Evolutionary conservation across 2,797 vertebrate genomes (phyloP).

Genomic region (Clangula hyemalis): DNA sequence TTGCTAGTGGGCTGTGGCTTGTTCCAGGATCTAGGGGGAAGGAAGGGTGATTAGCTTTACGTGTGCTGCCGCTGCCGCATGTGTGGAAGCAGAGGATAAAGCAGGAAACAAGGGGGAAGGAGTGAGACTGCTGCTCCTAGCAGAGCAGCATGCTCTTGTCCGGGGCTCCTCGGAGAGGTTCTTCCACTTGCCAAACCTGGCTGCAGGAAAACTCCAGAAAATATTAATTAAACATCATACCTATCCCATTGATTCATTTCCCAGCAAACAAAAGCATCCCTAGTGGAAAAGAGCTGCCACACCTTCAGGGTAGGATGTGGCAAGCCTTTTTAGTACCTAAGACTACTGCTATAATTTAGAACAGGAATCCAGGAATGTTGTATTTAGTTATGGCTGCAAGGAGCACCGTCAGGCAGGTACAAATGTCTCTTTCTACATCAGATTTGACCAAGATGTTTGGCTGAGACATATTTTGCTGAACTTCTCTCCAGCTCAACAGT

Average conservation of each 20-base stretch:
- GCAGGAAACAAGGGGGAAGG: not conserved
- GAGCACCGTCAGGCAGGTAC: not conserved
- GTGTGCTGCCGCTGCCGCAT: not conserved
- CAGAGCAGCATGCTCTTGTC: not conserved
- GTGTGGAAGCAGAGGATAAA: not conserved
- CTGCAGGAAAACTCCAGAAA: not conserved
- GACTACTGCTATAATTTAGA: not conserved
- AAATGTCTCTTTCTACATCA: not conserved
- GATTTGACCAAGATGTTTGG: not conserved
- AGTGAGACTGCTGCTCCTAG: not conserved
- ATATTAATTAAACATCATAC: not conserved
- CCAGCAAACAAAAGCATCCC: not conserved
- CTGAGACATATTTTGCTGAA: not conserved
- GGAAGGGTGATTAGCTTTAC: slow-evolving; percentile 26
- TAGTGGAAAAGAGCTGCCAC: not conserved
- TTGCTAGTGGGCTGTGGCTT: slow-evolving; percentile 52
- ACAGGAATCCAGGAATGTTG: not conserved
- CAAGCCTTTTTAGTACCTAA: not conserved
- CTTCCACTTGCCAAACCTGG: not conserved
- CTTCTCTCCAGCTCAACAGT: not conserved
- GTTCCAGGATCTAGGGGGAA: slow-evolving; percentile 23
- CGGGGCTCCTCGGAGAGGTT: not conserved
- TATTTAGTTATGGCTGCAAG: not conserved
- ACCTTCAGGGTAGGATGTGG: not conserved
- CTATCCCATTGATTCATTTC: not conserved